Evolutionary conservation across 2,888 invertebrate genomes (phyloP), one percentile per base, ranked within the genome.

Genomic region (Emmelina monodactyla): DNA sequence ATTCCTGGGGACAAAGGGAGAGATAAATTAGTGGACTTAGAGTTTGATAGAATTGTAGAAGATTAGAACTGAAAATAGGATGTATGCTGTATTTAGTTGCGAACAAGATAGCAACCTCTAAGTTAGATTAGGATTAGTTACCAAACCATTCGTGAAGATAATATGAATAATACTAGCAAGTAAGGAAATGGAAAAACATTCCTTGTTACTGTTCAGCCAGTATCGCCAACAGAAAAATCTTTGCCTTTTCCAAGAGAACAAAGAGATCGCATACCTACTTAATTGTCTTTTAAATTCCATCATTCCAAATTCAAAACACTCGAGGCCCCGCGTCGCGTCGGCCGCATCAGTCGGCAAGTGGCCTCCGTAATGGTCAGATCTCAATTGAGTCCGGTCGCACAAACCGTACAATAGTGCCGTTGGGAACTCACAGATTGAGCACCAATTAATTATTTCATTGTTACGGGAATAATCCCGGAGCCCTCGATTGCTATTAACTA

Each of bases 1-100:
- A 89, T 88, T 37, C 88, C 88, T 88, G 79, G 2, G 19, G 31
- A 49, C 39, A 41, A 50, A 34, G 28, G n/a, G n/a, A 25, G n/a
- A 10, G n/a, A 25, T 7, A 7, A n/a, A 25, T n/a, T 7, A 7
- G 11, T 25, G 3, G n/a, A 25, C 4, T 7, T 10, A 25, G 4
- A 3, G 3, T 25, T 25, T 7, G 25, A 10, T 10, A 19, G 5
- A 19, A 19, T 19, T 6, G 19, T 19, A 19, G 19, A 6, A 19
- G 19, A 19, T 19, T 19, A 5, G 19, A 19, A 6, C 19, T 19
- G 5, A 9, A 5, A 19, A 19, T 5, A 19, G 9, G 19, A 19
- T 9, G n/a, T n/a, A n/a, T n/a, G n/a, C n/a, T n/a, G n/a, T n/a
- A n/a, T n/a, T n/a, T n/a, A n/a, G n/a, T n/a, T n/a, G n/a, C n/a